phyloP scores from a whole-genome alignment of 2,797 vertebrate species.

The Microtus obscurus region DNA sequence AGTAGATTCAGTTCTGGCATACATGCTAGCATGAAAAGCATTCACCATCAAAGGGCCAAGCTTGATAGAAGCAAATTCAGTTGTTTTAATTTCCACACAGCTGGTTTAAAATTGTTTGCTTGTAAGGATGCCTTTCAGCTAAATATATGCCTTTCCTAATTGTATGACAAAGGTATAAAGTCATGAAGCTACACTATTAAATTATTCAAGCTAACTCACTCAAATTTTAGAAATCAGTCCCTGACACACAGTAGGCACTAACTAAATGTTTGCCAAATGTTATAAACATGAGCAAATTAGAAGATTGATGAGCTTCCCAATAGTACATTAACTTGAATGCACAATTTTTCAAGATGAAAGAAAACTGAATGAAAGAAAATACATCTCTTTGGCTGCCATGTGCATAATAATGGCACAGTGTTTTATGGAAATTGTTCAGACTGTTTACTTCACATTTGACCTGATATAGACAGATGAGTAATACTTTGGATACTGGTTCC shows the following conservation, averaged over 20 bases:
- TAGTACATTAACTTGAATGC: conserved; percentile 64
- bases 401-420: conserved; percentile 38
- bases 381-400: conserved; percentile 2
- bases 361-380: conserved; percentile 63
- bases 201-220: conserved; percentile 71
- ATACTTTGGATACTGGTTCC: neutral
- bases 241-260: conserved; percentile 68
- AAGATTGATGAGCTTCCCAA: conserved; percentile 68
- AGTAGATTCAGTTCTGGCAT: conserved; percentile 55
- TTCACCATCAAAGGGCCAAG: conserved; percentile 59
- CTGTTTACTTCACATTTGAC: conserved; percentile 49
- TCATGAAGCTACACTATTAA: conserved; percentile 61
- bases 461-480: conserved; percentile 39
- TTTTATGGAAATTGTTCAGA: conserved; percentile 62
- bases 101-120: conserved; percentile 77
- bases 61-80: conserved; percentile 78
- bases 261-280: conserved; percentile 61
- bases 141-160: conserved; percentile 71
- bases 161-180: conserved; percentile 77
- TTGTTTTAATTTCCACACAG: conserved; percentile 78
- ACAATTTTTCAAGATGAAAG: conserved; percentile 64
- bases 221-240: conserved; percentile 60
- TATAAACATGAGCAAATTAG: conserved; percentile 56
- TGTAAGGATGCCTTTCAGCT: conserved; percentile 74
- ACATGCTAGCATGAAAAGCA: conserved; percentile 57